Base-by-base conservation (phyloP, 2,797 vertebrate species). In the Eurystomus glaucurus region DNA sequence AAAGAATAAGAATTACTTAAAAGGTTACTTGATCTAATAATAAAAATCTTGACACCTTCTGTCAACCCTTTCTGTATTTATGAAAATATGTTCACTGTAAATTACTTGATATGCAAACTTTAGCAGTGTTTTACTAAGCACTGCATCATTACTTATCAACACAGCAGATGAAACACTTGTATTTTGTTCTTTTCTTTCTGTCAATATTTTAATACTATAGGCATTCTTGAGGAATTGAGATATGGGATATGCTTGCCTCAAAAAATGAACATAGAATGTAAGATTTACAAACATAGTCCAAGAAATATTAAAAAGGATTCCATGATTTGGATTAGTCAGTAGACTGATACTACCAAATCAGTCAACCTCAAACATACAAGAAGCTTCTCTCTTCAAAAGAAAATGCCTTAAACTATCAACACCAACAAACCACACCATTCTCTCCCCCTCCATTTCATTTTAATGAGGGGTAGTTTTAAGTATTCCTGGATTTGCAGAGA, bases 1-100 rank as follows among this genome's bases (percentile, higher is more conserved):
- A 91, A 86, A 86, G n/a, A 94, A 51, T 28, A 37, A 54, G 37
- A 17, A 85, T 78, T 81, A 91, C 92, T 97, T 77, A 82, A 74
- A 75, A 81, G 22, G 14, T 72, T 60, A 79, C 8, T 8, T 22
- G 14, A 50, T 4, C 14, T 20, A 79, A 12, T 16, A 2, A 76
- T 5, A 60, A 85, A 55, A 50, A 52, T 25, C 16, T 23, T 50
- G 35, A 58, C 9, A 57, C 3, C 43, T 60, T 48, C 31, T 29
- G 29, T 60, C 33, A 79, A 60, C 5, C 22, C 3, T 5, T 79
- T 54, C 60, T 21, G 31, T 14, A 90, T 31, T 57, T 69, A 50
- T 14, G 23, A 64, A 92, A 85, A 72, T 11, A 54, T 0, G 29
- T 28, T 58, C n/a, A 66, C 5, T 39, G 14, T 14, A 22, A 23